phyloP scores from a whole-genome alignment of 2,113 vertebrate genomes.

The Cyanoderma ruficeps region DNA sequence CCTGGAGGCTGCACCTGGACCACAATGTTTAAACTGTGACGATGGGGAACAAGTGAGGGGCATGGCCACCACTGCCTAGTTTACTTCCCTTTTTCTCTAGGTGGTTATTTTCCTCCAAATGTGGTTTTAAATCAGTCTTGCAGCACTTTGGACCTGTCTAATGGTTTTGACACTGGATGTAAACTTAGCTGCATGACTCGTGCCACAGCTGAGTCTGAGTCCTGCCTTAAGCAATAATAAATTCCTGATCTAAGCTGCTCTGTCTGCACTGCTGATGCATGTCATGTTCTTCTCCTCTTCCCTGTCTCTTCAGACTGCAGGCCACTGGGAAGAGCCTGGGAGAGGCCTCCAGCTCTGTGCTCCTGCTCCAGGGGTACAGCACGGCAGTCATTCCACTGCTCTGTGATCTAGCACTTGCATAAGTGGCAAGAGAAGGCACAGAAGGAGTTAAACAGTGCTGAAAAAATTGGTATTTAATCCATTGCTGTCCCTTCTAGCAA shows the following conservation, averaged over 20 bases:
- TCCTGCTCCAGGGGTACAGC: neutral
- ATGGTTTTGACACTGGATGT: neutral
- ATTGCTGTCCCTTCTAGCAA: constrained; percentile 31
- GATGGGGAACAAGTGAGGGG: neutral
- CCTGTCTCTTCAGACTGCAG: neutral
- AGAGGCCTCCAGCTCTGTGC: neutral
- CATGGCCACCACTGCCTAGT: neutral
- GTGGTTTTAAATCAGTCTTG: neutral
- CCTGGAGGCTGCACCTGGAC: neutral
- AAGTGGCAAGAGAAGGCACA: neutral
- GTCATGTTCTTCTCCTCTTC: neutral
- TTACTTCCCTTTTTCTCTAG: neutral
- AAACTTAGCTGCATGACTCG: neutral
- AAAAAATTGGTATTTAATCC: constrained; percentile 52
- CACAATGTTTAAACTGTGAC: neutral
- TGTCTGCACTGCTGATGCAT: neutral
- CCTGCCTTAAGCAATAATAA: neutral
- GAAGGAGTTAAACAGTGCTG: constrained; percentile 41
- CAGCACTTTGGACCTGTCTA: neutral
- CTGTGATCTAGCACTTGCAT: neutral
- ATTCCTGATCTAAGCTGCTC: neutral
- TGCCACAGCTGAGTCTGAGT: neutral
- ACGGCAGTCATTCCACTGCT: neutral
- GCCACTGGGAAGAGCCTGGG: neutral
- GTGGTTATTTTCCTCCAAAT: neutral